Evolutionary conservation across 2,113 vertebrate species (phyloP).

Genomic region (Cynopterus brachyotis): DNA sequence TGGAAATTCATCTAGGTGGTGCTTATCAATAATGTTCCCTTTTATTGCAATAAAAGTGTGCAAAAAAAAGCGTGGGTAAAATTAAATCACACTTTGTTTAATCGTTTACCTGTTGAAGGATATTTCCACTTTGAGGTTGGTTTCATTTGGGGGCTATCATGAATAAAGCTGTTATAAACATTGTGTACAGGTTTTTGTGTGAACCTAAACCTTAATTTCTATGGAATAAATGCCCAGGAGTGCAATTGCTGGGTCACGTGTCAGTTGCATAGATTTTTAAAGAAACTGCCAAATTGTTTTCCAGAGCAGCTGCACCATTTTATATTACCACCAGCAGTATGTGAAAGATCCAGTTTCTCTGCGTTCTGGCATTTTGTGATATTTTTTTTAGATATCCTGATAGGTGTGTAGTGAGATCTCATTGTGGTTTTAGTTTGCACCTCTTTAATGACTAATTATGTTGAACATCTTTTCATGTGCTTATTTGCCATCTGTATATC

Average conservation of each 20-base stretch:
- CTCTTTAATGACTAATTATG: not conserved
- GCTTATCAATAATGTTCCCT: not conserved
- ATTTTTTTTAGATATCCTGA: not conserved
- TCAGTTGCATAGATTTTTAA: not conserved
- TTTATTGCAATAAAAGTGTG: not conserved
- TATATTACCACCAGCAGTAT: not conserved
- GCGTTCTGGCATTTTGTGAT: not conserved
- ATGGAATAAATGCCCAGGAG: not conserved
- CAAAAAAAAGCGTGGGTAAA: not conserved
- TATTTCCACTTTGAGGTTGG: not conserved
- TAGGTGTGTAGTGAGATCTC: not conserved
- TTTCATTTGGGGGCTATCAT: not conserved
- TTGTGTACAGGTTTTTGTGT: not conserved
- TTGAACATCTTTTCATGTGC: not conserved
- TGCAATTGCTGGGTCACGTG: not conserved
- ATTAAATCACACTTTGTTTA: not conserved
- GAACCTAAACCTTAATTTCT: not conserved
- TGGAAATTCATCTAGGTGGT: not conserved
- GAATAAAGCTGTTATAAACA: conserved; percentile 12
- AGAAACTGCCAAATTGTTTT: not conserved
- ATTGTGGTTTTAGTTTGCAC: not conserved
- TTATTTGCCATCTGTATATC: not conserved
- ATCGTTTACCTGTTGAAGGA: not conserved
- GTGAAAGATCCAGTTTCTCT: not conserved
- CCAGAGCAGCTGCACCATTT: not conserved